These are phyloP conservation scores for Zaprionus lachaisei DNA, from an alignment of 1,140 invertebrate genomes.

Conservation along the genomic window DNA sequence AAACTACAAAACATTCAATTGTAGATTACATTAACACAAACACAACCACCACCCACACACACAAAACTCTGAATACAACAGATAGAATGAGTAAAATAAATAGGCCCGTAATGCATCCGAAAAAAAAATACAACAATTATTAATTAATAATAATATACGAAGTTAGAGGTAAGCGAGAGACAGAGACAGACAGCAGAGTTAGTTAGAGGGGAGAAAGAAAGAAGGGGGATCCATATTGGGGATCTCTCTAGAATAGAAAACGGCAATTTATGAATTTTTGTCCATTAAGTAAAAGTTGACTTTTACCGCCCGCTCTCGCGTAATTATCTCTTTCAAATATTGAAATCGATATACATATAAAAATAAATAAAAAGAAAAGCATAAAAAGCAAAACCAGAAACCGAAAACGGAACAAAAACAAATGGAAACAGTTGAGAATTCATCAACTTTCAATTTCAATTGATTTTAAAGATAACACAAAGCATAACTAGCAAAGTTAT, in stretches of 20 bases:
- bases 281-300: conserved; percentile 55
- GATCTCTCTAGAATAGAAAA: conserved; percentile 55
- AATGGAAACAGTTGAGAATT: conserved; percentile 21
- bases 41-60: neutral
- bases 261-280: conserved; percentile 69
- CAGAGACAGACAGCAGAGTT: neutral
- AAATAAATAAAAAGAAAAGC: neutral
- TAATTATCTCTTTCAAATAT: conserved; percentile 71
- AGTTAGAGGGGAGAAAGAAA: conserved; percentile 37
- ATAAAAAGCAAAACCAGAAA: neutral
- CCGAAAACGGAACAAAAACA: conserved; percentile 1
- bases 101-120: conserved; percentile 33
- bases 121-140: conserved; percentile 42
- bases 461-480: conserved; percentile 57
- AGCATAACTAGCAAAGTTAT: conserved; percentile 63
- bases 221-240: neutral
- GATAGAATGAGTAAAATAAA: conserved; percentile 19
- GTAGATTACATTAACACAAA: conserved; percentile 41
- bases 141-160: conserved; percentile 55
- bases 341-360: conserved; percentile 50
- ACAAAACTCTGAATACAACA: neutral
- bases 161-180: conserved; percentile 52
- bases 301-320: conserved; percentile 54
- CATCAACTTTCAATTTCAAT: conserved; percentile 65
- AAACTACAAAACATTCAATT: conserved; percentile 31